phyloP scores from a whole-genome alignment of 2,113 vertebrate species.

The Eonycteris spelaea region DNA sequence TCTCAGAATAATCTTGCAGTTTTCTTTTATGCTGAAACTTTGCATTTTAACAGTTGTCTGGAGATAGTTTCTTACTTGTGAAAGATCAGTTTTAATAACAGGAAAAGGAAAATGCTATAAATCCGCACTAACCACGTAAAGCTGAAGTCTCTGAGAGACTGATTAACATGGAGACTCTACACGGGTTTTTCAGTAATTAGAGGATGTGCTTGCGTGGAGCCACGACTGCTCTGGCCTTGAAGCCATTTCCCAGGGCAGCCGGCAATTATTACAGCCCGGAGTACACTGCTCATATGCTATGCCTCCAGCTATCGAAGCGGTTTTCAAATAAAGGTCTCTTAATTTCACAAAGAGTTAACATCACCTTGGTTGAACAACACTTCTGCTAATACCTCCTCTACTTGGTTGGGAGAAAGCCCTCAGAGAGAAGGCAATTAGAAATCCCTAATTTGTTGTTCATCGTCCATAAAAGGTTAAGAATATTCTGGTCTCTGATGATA shows the following conservation, averaged over 20 bases:
- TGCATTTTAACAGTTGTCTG: conserved; percentile 96
- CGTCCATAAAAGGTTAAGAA: conserved; percentile 67
- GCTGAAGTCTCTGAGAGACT: conserved; percentile 95
- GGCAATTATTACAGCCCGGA: conserved; percentile 89
- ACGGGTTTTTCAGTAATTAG: conserved; percentile 92
- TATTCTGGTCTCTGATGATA: conserved; percentile 62
- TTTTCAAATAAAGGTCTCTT: conserved; percentile 88
- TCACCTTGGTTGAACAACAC: conserved; percentile 73
- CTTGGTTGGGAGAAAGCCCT: conserved; percentile 36
- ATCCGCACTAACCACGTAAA: conserved; percentile 93
- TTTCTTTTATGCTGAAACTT: conserved; percentile 95
- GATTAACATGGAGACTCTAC: conserved; percentile 94
- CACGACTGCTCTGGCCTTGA: conserved; percentile 87
- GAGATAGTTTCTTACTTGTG: conserved; percentile 91
- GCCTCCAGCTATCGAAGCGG: conserved; percentile 85
- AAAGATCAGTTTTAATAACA: conserved; percentile 98
- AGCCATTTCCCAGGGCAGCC: conserved; percentile 90
- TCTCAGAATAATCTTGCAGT: conserved; percentile 89
- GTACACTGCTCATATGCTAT: conserved; percentile 80
- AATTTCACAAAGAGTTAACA: conserved; percentile 89
- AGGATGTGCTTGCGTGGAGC: conserved; percentile 87
- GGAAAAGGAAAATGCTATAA: conserved; percentile 91
- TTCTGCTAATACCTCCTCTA: conserved; percentile 44
- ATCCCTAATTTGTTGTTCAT: conserved; percentile 71
- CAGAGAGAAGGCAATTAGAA: conserved; percentile 61